Evolutionary conservation across 2,888 invertebrate species (phyloP).

Genomic region (Hedychridium roseum): DNA sequence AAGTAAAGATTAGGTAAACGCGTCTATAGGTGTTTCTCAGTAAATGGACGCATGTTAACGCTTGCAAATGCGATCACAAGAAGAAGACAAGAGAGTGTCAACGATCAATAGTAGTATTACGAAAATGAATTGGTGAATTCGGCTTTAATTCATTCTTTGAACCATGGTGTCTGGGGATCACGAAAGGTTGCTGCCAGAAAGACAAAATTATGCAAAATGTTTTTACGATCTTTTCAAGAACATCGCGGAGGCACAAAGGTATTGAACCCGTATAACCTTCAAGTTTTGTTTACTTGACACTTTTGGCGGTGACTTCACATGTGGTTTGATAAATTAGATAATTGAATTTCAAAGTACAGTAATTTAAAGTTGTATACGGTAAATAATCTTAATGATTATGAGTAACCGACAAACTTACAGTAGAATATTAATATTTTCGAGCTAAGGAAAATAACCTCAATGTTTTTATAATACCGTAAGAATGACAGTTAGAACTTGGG

Average conservation of each 20-base stretch:
- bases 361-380: not conserved
- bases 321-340: slow-evolving; percentile 20
- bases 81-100: slow-evolving; percentile 38
- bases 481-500: too few species aligned
- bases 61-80: slow-evolving; percentile 38
- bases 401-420: not conserved
- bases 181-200: slow-evolving; percentile 62
- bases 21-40: not conserved
- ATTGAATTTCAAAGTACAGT: slow-evolving; percentile 4
- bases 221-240: slow-evolving; percentile 65
- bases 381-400: slow-evolving; percentile 2
- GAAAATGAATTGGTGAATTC: slow-evolving; percentile 59
- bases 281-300: slow-evolving; percentile 52
- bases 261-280: slow-evolving; percentile 51
- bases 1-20: not conserved
- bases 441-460: slow-evolving; percentile 35
- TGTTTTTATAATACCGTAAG: too few species aligned
- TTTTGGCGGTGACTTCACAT: slow-evolving; percentile 32
- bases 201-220: slow-evolving; percentile 62
- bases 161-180: slow-evolving; percentile 57
- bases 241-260: slow-evolving; percentile 64
- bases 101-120: slow-evolving; percentile 62
- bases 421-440: not conserved
- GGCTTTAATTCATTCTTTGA: too few species aligned
- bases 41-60: slow-evolving; percentile 10